Percentiles rank a stretch among this genome's conserved stretches.
phyloP scores from a whole-genome alignment of 2,113 vertebrate genomes.

The Sardina pilchardus region DNA sequence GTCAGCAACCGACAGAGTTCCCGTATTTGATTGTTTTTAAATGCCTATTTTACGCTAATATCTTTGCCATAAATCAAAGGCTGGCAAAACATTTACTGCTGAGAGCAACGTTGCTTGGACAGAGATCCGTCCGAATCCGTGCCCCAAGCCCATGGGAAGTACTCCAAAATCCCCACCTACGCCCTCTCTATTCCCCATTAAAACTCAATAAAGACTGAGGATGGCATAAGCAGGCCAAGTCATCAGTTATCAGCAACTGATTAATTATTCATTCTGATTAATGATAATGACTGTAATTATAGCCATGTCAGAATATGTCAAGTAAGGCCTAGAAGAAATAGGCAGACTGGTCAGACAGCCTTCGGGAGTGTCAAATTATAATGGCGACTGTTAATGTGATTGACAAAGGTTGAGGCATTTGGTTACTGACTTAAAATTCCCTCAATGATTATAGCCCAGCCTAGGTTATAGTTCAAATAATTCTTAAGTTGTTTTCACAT shows the following conservation, averaged over 20 bases:
- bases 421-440: background rate
- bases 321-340: background rate
- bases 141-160: background rate
- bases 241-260: slow-evolving; percentile 2
- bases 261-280: background rate
- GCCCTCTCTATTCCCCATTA: background rate
- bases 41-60: background rate
- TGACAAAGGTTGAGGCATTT: background rate
- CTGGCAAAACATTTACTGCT: background rate
- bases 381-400: background rate
- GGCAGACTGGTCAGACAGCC: background rate
- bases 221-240: background rate
- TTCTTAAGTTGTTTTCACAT: too few relatives aligned
- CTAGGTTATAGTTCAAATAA: too few relatives aligned
- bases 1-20: background rate
- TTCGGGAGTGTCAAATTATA: background rate
- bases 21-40: background rate
- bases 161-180: background rate
- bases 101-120: background rate
- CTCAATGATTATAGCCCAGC: background rate
- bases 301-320: background rate
- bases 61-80: background rate
- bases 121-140: background rate
- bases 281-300: background rate
- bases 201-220: background rate